Evolutionary conservation across 2,888 invertebrate species (phyloP).

Genomic region (Bembecia ichneumoniformis): DNA sequence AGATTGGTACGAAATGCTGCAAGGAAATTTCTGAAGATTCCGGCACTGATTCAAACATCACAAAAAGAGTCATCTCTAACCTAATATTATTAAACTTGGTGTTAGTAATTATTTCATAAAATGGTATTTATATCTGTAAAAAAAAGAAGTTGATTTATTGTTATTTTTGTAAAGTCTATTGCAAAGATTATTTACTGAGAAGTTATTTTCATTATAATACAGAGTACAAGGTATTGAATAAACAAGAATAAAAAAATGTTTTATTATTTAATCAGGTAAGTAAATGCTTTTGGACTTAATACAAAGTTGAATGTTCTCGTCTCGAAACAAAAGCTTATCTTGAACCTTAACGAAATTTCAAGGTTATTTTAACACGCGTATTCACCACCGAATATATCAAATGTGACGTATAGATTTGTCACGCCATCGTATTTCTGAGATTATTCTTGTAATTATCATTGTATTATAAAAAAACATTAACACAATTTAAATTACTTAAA

Average conservation of each 20-base stretch:
- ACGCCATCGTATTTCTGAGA: not conserved
- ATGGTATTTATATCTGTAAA: conserved; percentile 13
- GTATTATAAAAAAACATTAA: too few relatives aligned
- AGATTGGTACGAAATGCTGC: conserved; percentile 82
- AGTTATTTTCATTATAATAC: not conserved
- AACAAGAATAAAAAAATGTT: not conserved
- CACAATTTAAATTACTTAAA: too few relatives aligned
- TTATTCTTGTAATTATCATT: too few relatives aligned
- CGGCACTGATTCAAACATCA: conserved; percentile 30
- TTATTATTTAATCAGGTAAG: not conserved
- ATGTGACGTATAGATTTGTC: not conserved
- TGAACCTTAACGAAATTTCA: conserved; percentile 5
- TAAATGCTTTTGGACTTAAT: not conserved
- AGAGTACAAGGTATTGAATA: not conserved
- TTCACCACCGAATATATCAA: conserved; percentile 15
- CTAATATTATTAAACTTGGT: conserved; percentile 33
- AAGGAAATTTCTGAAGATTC: conserved; percentile 69
- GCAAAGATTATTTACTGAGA: conserved; percentile 5
- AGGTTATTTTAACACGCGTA: conserved; percentile 17
- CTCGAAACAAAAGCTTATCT: conserved; percentile 1
- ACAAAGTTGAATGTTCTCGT: conserved; percentile 3
- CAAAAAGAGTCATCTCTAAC: conserved; percentile 27
- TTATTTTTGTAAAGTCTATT: conserved; percentile 65
- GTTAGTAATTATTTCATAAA: conserved; percentile 37
- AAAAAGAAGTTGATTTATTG: conserved; percentile 16